Conservation (phyloP, 1,140 invertebrate genomes). For the Penaeus indicus region DNA sequence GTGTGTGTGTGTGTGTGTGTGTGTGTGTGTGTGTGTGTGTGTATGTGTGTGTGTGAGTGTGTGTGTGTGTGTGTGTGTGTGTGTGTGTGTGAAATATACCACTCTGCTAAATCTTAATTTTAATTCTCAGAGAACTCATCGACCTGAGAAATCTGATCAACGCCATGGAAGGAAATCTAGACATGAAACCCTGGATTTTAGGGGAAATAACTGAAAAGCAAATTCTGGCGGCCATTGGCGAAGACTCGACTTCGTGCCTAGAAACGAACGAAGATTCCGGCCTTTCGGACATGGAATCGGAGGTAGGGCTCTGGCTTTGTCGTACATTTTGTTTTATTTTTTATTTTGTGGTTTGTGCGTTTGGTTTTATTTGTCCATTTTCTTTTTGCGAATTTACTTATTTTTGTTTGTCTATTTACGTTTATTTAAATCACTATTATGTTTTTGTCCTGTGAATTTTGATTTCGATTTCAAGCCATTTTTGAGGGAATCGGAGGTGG, state of each 20-base stretch:
- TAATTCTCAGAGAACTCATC: conserved; percentile 21
- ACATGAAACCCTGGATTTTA: conserved; percentile 30
- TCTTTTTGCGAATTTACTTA: no score
- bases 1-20: no score
- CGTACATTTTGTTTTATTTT: neutral
- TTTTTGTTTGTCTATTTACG: no score
- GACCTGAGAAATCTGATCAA: conserved; percentile 47
- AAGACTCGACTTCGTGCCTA: conserved; percentile 19
- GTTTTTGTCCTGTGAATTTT: no score
- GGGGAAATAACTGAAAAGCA: conserved; percentile 36
- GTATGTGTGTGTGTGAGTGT: no score
- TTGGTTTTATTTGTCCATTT: no score
- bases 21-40: no score
- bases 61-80: neutral
- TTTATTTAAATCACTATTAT: no score
- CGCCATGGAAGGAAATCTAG: conserved; percentile 37
- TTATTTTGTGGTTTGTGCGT: no score
- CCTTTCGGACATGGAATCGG: conserved; percentile 34
- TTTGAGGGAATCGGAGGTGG: neutral
- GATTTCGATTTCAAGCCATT: no score
- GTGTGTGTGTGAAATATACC: neutral
- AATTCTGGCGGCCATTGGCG: conserved; percentile 36
- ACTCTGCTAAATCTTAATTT: no score
- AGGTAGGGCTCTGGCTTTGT: neutral
- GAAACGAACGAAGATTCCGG: conserved; percentile 28